Evolutionary conservation across 2,113 vertebrate species (phyloP), one percentile per base, ranked within the genome.

Genomic region (Vidua chalybeata): DNA sequence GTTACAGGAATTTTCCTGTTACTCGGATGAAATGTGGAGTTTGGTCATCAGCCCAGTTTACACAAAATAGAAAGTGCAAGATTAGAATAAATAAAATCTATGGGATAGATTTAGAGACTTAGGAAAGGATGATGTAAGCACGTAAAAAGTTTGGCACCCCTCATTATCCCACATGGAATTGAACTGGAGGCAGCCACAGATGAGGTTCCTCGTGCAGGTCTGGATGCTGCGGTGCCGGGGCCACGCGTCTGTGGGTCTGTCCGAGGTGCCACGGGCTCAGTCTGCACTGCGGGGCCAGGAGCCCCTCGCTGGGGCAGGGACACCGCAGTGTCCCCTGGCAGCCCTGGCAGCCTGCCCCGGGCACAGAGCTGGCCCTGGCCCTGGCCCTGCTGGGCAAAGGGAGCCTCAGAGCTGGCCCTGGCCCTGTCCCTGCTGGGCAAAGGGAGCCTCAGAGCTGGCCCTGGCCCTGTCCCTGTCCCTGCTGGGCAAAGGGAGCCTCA

Each of bases 241-340:
- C 45, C 23, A 0, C 5, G 9, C 4, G 3, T 22, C 15, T 9
- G n/a, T 33, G 27, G 7, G 9, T 41, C 43, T 2, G 3, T 18
- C 28, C 2, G 22, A 22, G 31, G 2, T 16, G 46, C 46, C 21
- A 2, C 21, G 4, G 55, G 31, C 46, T 33, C 3, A 7, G 49
- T 22, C 41, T 11, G 54, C 15, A 2, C 39, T 30, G 15, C 15
- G 6, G 26, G 8, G 10, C 16, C 33, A 26, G 43, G 43, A 33
- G 63, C 76, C 41, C 46, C 75, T 56, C 4, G 7, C 17, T 6
- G 3, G 3, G 43, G n/a, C 52, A 3, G 8, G 43, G n/a, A 26
- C 63, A 22, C 17, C 2, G 2, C 41, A 3, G 28, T 8, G 43
- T 51, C n/a, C 51, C 31, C 11, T 8, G 28, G 46, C 45, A 54